Base-by-base conservation (phyloP, 2,113 vertebrate species). In the Prionailurus bengalensis region DNA sequence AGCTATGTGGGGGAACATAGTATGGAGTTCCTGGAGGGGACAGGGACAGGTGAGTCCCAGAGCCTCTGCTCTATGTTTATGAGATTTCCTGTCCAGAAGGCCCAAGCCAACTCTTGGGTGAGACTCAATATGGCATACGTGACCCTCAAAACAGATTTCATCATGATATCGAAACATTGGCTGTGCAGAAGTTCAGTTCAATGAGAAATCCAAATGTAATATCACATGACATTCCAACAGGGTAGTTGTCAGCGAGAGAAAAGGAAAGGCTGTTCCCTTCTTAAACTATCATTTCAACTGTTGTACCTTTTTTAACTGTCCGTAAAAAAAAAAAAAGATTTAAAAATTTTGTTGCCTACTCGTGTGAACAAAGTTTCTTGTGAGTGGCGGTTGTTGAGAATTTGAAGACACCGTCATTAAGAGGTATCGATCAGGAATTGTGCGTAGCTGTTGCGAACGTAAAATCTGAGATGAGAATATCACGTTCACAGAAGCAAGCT, bases 251-350 rank as follows among this genome's bases (percentile, higher is more conserved):
- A 90, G 21, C 48, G 92, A 95, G 96, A 87, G 81, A 55, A 95
- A 95, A 92, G 45, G 58, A 74, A 97, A 94, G 66, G 70, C 88
- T 71, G 48, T 94, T 96, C 58, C 45, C 36, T 63, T 96, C 83
- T 92, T 74, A 95, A 96, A 80, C 91, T 87, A 96, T 83, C 74
- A 94, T 93, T 91, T 91, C 95, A 95, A 88, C 51, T 53, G 42
- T 65, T 95, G 83, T 83, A 95, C 82, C 92, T 71, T 21, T 95
- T 96, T 88, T 93, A 84, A 83, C 95, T 92, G 39, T 84, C 89
- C 97, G 71, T 96, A 93, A 93, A 94, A 89, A 93, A 89, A 39
- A 93, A 91, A 89, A 97, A 97, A 73, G 39, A 95, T 96, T 97
- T 97, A 89, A 97, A 63, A 91, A 48, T 92, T 96, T 96, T 97